Percentiles rank a stretch among this genome's conserved stretches.
These are phyloP conservation scores for Nibea albiflora DNA, from an alignment of 2,113 vertebrate genomes.

Conservation along the genomic window DNA sequence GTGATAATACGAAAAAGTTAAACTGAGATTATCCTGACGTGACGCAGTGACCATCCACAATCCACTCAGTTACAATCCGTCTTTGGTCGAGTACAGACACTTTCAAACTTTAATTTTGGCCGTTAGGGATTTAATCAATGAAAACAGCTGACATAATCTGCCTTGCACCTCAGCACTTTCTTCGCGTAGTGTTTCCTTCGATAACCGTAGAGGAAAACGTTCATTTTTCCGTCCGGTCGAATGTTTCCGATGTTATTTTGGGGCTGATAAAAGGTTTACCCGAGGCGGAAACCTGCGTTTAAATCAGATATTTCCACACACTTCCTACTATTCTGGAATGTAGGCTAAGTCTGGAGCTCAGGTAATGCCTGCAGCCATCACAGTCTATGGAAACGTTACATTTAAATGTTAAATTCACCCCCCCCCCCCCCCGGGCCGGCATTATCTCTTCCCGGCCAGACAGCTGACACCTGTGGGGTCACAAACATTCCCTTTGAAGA, in stretches of 20 bases:
- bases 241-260: background rate
- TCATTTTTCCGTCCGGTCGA: background rate
- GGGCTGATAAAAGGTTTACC: background rate
- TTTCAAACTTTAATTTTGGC: background rate
- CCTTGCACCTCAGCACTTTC: too few species aligned
- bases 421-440: background rate
- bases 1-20: background rate
- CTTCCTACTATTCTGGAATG: background rate
- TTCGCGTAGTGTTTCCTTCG: background rate
- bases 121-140: background rate
- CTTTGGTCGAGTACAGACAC: background rate
- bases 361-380: constrained; percentile 6
- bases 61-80: background rate
- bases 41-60: background rate
- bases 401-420: constrained; percentile 7
- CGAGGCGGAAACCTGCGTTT: background rate
- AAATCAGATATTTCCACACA: background rate
- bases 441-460: constrained; percentile 12
- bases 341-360: background rate
- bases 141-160: background rate
- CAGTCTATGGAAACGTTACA: background rate
- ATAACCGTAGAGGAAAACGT: too few species aligned
- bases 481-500: constrained; percentile 13
- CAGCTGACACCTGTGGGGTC: constrained; percentile 7
- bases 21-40: background rate